Evolutionary conservation across 2,797 vertebrate genomes (phyloP).

Genomic region (Acipenser ruthenus): DNA sequence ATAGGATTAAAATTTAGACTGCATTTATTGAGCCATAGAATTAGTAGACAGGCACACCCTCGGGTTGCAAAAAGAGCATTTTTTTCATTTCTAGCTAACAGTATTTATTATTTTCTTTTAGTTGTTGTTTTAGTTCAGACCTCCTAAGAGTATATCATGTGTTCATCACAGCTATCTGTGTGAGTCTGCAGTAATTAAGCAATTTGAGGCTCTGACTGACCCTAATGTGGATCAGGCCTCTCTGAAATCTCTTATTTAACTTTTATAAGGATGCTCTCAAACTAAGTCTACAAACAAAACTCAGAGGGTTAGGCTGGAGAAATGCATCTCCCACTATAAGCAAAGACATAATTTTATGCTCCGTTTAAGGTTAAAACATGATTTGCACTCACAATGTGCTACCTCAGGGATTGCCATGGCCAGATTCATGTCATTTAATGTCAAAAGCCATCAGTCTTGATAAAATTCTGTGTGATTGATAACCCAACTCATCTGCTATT

Average conservation of each 20-base stretch:
- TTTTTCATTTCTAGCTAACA: slow-evolving; percentile 17
- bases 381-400: slow-evolving; percentile 58
- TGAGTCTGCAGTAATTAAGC: slow-evolving; percentile 54
- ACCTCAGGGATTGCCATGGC: slow-evolving; percentile 53
- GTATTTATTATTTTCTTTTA: slow-evolving; percentile 20
- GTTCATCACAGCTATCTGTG: slow-evolving; percentile 40
- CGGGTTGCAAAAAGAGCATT: background rate
- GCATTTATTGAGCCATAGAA: slow-evolving; percentile 9
- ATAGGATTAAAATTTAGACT: slow-evolving; percentile 22
- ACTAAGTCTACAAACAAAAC: slow-evolving; percentile 22
- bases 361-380: slow-evolving; percentile 70
- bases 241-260: slow-evolving; percentile 40
- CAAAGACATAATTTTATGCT: slow-evolving; percentile 50
- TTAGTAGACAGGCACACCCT: slow-evolving; percentile 16
- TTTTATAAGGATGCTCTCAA: slow-evolving; percentile 43
- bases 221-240: slow-evolving; percentile 35
- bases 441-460: slow-evolving; percentile 57
- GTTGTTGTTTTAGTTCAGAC: slow-evolving; percentile 24
- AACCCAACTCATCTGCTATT: slow-evolving; percentile 45
- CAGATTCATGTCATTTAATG: slow-evolving; percentile 62
- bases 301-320: slow-evolving; percentile 30
- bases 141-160: slow-evolving; percentile 39
- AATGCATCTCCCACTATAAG: slow-evolving; percentile 44
- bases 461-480: slow-evolving; percentile 67
- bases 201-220: slow-evolving; percentile 41